Conservation (phyloP, 2,888 invertebrate species). For the Nomada ferruginata region DNA sequence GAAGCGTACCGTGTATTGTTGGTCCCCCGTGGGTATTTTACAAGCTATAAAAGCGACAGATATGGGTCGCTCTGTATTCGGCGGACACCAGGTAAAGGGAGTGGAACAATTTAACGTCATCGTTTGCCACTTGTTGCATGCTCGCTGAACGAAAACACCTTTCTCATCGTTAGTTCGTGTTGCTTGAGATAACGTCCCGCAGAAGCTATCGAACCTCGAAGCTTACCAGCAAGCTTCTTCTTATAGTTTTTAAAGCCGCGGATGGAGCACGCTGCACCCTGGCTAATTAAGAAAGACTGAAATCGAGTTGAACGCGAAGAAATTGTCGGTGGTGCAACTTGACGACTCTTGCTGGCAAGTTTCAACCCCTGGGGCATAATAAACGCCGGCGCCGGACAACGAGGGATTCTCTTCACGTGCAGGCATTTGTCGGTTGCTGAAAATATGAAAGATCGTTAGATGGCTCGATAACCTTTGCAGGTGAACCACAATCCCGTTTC, state of each 20-base stretch:
- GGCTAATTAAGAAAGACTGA: not conserved
- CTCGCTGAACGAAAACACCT: slow-evolving; percentile 4
- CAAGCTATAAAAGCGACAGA: slow-evolving; percentile 65
- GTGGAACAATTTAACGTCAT: slow-evolving; percentile 45
- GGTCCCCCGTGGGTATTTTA: slow-evolving; percentile 54
- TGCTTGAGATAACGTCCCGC: too few species aligned
- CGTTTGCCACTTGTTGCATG: slow-evolving; percentile 53
- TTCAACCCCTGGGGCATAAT: slow-evolving; percentile 9
- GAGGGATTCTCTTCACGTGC: not conserved
- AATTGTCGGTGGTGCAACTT: slow-evolving; percentile 15
- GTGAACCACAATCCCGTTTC: slow-evolving; percentile 56
- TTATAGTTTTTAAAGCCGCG: too few species aligned
- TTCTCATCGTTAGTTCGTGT: not conserved
- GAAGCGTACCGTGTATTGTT: slow-evolving; percentile 24
- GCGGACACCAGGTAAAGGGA: slow-evolving; percentile 17
- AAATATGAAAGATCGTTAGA: slow-evolving; percentile 57
- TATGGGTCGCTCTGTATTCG: slow-evolving; percentile 29
- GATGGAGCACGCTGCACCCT: not conserved
- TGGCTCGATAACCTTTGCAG: slow-evolving; percentile 60
- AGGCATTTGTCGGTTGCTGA: slow-evolving; percentile 36
- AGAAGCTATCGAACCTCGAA: too few species aligned
- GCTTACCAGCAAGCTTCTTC: too few species aligned
- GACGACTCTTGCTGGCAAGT: slow-evolving; percentile 40
- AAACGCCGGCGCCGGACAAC: slow-evolving; percentile 1
- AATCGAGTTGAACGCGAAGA: slow-evolving; percentile 1